Evolutionary conservation across 2,797 vertebrate species (phyloP), one percentile per base, ranked within the genome.

Genomic region (Harpagifer antarcticus): DNA sequence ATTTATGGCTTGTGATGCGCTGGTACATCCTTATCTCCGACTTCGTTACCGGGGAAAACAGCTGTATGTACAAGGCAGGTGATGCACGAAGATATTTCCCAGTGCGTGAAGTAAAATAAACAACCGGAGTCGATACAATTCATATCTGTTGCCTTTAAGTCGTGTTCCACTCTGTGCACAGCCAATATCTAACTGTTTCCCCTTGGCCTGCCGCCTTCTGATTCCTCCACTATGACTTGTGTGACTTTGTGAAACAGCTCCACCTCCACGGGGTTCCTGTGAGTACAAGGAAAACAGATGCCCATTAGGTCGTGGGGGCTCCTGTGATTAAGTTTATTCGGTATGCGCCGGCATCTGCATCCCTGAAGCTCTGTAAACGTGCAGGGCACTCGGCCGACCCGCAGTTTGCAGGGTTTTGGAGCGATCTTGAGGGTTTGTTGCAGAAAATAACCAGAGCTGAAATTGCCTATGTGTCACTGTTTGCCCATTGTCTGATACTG

Each of bases 211-310:
- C 40, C 17, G 52, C 27, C 63, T 83, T 71, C 49, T 68, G 76
- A 76, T 80, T 33, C 55, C 65, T 17, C 47, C 11, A 1, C 64
- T 9, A 56, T 82, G 89, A 93, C 88, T 88, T 58, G 60, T 84
- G 79, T 89, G 91, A 92, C 92, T 92, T 92, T 91, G 88, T 76
- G 83, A 88, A 93, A 89, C 74, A 78, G 59, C 84, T 85, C 71
- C 74, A 57, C 60, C 91, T 87, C 83, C 89, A 79, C 78, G 80
- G 66, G 77, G 80, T 83, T 83, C 72, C 86, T 64, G 77, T 58
- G 79, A 85, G 82, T 72, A 88, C 87, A 86, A 75, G 71, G 23
- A 31, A 72, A 90, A 92, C 91, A 92, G 92, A 91, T 90, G 92
- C 89, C 87, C 81, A 78, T 91, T 68, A 72, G 89, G 85, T 84